Base-by-base conservation (phyloP, 2,113 vertebrate species). In the Clarias magur region DNA sequence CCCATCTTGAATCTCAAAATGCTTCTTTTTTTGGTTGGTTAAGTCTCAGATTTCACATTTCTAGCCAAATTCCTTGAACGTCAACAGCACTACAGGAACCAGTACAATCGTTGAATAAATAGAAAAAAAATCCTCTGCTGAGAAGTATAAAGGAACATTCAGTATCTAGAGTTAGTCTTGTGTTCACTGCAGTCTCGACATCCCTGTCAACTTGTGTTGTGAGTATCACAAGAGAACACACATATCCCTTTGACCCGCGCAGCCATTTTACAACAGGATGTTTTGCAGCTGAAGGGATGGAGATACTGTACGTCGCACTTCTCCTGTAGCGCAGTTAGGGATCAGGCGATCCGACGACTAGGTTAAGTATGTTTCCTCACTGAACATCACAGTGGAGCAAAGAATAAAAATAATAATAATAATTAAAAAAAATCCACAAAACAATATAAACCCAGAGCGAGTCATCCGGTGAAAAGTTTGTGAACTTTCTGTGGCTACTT, bases 81-180 rank as follows among this genome's bases (percentile, higher is more conserved):
- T 84, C 34, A 84, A 72, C 42, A 86, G 34, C 78, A 60, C 53
- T 60, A 48, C 63, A 59, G 27, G 27, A 42, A 42, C 30, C 57
- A 42, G 27, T 76, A 48, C 23, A 70, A 60, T 30, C n/a, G 10
- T 38, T 73, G 63, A 34, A 85, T 73, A 57, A 73, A 80, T 73
- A 85, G 68, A 63, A 16, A 85, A 79, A 63, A 21, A 21, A 16
- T 73, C 30, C 4, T n/a, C 25, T 70, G 75, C 75, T 78, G 75
- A n/a, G 48, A 27, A 16, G 48, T 27, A n/a, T 56, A 56, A 25
- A 0, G 67, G 48, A 67, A 75, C 65, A 75, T 63, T 73, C 16
- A 84, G 81, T 83, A 80, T 62, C 6, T 60, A 19, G 27, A 80
- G 68, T 73, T 56, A 23, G 80, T 30, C 42, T 85, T 88, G 27